Conservation (phyloP, 2,797 vertebrate genomes). For the Crypturellus tataupa region DNA sequence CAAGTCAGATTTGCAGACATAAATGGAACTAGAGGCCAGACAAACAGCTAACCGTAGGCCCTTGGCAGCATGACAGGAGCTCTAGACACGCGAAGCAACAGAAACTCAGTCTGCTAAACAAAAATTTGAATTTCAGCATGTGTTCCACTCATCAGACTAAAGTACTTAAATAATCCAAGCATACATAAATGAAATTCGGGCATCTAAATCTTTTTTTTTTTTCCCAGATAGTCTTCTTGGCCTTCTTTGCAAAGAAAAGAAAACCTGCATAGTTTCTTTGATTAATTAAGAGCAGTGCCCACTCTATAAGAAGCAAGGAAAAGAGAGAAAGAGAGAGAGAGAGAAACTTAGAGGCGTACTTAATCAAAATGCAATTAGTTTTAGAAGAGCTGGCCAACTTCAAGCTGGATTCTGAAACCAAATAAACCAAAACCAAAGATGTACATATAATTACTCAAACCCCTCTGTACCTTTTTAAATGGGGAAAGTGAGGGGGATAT, state of each 20-base stretch:
- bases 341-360: not conserved
- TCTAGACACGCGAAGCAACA: not conserved
- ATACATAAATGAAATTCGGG: not conserved
- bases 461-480: not conserved
- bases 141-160: not conserved
- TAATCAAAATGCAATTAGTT: not conserved
- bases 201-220: not conserved
- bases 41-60: not conserved
- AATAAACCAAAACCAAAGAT: not conserved
- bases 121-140: not conserved
- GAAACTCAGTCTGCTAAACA: not conserved
- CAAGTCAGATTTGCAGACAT: not conserved
- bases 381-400: not conserved
- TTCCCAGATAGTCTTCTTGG: not conserved
- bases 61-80: not conserved
- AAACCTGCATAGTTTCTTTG: rapidly evolving
- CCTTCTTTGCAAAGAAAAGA: not conserved
- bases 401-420: not conserved
- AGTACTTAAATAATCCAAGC: not conserved
- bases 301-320: not conserved
- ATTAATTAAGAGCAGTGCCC: not conserved
- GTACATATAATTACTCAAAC: not conserved
- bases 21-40: not conserved
- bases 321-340: no score
- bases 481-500: not conserved